phyloP scores from a whole-genome alignment of 2,888 invertebrate species.

The Aphidoletes aphidimyza region DNA sequence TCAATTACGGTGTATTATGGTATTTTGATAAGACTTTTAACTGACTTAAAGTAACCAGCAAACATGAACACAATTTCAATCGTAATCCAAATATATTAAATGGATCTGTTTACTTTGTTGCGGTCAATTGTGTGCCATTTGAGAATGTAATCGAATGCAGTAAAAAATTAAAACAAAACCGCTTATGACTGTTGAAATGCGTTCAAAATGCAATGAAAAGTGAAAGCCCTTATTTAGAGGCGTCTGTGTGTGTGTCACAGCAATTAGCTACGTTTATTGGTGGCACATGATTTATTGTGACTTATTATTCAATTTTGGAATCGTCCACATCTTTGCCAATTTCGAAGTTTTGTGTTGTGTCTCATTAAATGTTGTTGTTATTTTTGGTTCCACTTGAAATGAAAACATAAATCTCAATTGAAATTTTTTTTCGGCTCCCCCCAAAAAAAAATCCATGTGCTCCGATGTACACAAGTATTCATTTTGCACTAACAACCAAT shows the following conservation, averaged over 20 bases:
- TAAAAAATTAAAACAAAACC: background rate
- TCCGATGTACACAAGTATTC: too few relatives aligned
- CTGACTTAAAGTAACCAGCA: background rate
- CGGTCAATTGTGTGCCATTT: background rate
- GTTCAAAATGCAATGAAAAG: conserved; percentile 28
- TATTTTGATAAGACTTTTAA: background rate
- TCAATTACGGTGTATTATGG: too few relatives aligned
- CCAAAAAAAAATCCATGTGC: background rate
- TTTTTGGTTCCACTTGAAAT: too few relatives aligned
- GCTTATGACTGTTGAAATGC: conserved; percentile 16
- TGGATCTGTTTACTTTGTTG: too few relatives aligned
- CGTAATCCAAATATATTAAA: too few relatives aligned
- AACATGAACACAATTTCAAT: background rate
- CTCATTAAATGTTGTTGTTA: too few relatives aligned
- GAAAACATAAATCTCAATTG: conserved; percentile 41
- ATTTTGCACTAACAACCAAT: background rate
- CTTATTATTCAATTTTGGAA: conserved; percentile 18
- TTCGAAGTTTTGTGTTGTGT: background rate
- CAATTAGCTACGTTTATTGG: conserved; percentile 18
- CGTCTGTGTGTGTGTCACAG: background rate
- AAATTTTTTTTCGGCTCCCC: background rate
- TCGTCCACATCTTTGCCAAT: background rate
- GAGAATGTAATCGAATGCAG: background rate
- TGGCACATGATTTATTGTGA: conserved; percentile 15
- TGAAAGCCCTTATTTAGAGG: conserved; percentile 6